A percentile compares a stretch with the other conserved stretches of the same genome.
These are phyloP conservation scores for Lepidochrysops patricia DNA, from an alignment of 2,888 invertebrate genomes.

Conservation along the genomic window DNA sequence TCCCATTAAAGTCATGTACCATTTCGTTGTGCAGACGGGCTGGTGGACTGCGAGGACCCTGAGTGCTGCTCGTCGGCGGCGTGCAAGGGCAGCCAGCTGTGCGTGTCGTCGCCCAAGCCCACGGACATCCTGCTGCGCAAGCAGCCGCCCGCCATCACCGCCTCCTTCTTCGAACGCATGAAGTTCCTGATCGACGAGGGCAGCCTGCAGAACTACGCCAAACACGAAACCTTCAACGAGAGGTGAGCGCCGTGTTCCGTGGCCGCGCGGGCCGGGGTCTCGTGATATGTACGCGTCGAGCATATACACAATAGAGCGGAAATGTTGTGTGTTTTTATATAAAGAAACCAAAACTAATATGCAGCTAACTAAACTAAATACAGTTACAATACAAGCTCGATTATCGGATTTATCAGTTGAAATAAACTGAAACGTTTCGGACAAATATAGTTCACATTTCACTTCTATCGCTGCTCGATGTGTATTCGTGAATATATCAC, in stretches of 20 bases:
- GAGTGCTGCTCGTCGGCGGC: conserved; percentile 93
- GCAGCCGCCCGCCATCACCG: conserved; percentile 96
- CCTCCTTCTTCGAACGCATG: conserved; percentile 98
- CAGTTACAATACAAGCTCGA: too few relatives aligned
- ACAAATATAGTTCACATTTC: too few relatives aligned
- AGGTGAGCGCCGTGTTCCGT: conserved; percentile 81
- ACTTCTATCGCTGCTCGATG: too few relatives aligned
- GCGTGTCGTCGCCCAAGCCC: conserved; percentile 95
- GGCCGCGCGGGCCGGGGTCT: conserved; percentile 31
- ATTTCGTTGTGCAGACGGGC: conserved; percentile 92
- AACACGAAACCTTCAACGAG: conserved; percentile 96
- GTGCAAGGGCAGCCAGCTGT: conserved; percentile 90
- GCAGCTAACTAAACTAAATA: too few relatives aligned
- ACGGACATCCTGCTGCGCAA: conserved; percentile 95
- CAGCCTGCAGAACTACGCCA: conserved; percentile 97
- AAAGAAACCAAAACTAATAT: too few relatives aligned
- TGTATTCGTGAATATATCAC: too few relatives aligned
- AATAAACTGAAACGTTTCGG: too few relatives aligned
- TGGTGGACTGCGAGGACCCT: conserved; percentile 98
- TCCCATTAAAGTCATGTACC: too few relatives aligned
- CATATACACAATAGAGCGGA: too few relatives aligned
- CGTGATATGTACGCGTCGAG: conserved; percentile 17
- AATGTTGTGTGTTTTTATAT: too few relatives aligned
- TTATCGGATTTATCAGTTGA: too few relatives aligned
- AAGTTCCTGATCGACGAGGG: conserved; percentile 98